A percentile compares a stretch with the other conserved stretches of the same genome.
Conservation (phyloP, 2,888 invertebrate species). For the Acanthosoma haemorrhoidale region DNA sequence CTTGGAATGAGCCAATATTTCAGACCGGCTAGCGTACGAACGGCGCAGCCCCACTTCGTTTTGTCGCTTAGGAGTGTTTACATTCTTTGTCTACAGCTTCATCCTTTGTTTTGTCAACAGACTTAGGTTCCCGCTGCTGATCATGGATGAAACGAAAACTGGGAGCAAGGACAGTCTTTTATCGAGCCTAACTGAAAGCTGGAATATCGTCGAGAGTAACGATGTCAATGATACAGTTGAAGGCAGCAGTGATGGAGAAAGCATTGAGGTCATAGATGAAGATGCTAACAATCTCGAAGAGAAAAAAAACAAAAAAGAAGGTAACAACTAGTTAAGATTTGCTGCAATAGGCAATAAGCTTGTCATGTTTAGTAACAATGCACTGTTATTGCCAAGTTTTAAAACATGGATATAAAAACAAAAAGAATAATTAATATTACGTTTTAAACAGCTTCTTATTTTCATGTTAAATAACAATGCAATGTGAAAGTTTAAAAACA, state of each 20-base stretch:
- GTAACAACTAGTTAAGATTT: too few species aligned
- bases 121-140: not conserved
- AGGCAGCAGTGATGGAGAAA: slow-evolving; percentile 29
- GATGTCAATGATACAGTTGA: slow-evolving; percentile 10
- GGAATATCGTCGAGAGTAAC: slow-evolving; percentile 10
- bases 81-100: slow-evolving; percentile 5
- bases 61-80: slow-evolving; percentile 1
- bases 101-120: not conserved
- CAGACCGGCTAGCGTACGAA: too few species aligned
- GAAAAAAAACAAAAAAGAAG: not conserved
- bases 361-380: too few species aligned
- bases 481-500: too few species aligned
- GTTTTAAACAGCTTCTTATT: too few species aligned
- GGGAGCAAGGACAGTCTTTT: not conserved
- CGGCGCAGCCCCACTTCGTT: too few species aligned
- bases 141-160: not conserved
- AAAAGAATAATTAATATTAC: too few species aligned
- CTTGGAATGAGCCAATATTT: too few species aligned
- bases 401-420: too few species aligned
- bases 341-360: too few species aligned
- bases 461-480: too few species aligned
- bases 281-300: not conserved
- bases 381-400: too few species aligned
- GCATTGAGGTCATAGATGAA: slow-evolving; percentile 28
- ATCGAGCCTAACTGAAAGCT: slow-evolving; percentile 6